phyloP scores from a whole-genome alignment of 2,888 invertebrate species.

The Cheilosia pagana region DNA sequence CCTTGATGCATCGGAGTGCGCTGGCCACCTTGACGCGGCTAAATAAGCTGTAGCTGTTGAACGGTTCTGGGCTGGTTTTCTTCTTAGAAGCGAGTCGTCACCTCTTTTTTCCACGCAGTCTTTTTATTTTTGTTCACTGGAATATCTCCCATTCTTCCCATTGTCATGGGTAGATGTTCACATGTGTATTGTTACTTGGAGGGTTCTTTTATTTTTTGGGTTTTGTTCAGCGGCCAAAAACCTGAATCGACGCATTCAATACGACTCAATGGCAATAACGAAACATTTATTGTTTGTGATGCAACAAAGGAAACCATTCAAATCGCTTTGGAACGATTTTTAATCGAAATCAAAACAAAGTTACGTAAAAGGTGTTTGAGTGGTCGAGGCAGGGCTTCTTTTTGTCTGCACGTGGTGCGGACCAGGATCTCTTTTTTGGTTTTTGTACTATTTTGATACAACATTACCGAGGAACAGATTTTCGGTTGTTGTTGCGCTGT shows the following conservation, averaged over 20 bases:
- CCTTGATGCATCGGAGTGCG: slow-evolving; percentile 11
- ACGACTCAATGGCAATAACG: slow-evolving; percentile 66
- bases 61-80: slow-evolving; percentile 34
- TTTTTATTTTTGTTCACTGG: slow-evolving; percentile 71
- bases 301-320: slow-evolving; percentile 68
- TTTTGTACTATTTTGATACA: no score
- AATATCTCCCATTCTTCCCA: slow-evolving; percentile 63
- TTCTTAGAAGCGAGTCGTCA: slow-evolving; percentile 70
- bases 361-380: slow-evolving; percentile 61
- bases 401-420: no score
- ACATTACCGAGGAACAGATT: no score
- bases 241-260: slow-evolving; percentile 68
- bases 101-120: slow-evolving; percentile 66
- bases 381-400: slow-evolving; percentile 8
- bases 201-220: slow-evolving; percentile 45
- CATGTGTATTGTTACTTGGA: slow-evolving; percentile 51
- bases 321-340: slow-evolving; percentile 69
- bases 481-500: no score
- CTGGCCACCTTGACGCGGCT: slow-evolving; percentile 48
- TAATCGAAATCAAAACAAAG: slow-evolving; percentile 73
- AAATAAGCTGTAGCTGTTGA: slow-evolving; percentile 75
- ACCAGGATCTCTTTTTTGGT: no score
- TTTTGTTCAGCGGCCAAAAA: slow-evolving; percentile 59
- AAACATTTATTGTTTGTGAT: slow-evolving; percentile 66
- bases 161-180: slow-evolving; percentile 50